phyloP scores from a whole-genome alignment of 2,113 vertebrate species.

The Oplegnathus fasciatus region DNA sequence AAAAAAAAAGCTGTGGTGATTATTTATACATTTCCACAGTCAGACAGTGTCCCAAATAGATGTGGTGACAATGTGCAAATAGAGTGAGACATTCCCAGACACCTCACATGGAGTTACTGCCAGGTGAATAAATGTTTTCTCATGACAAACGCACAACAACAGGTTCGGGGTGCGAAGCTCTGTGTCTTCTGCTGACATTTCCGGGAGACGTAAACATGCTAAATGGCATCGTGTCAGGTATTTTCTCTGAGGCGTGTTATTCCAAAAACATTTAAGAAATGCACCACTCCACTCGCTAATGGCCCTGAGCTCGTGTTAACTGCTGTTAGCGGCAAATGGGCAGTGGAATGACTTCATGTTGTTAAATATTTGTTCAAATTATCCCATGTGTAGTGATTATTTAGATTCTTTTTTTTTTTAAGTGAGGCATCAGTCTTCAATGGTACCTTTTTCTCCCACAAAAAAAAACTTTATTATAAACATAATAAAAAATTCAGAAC shows the following conservation, averaged over 20 bases:
- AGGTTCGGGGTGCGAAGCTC: constrained; percentile 19
- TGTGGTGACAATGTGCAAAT: constrained; percentile 57
- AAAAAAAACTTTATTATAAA: constrained; percentile 54
- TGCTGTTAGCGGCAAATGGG: not conserved
- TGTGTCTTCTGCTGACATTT: constrained; percentile 20
- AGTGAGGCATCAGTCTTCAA: not conserved
- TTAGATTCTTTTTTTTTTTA: not conserved
- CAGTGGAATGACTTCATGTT: constrained; percentile 33
- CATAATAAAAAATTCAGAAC: not conserved
- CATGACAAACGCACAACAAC: constrained; percentile 45
- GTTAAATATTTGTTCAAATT: constrained; percentile 53
- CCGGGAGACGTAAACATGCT: constrained; percentile 8
- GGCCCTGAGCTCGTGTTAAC: not conserved
- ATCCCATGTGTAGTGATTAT: constrained; percentile 22
- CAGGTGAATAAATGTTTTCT: constrained; percentile 63
- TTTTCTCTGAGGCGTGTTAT: constrained; percentile 58
- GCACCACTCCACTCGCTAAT: not conserved
- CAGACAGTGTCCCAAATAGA: constrained; percentile 28
- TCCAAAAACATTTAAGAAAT: constrained; percentile 51
- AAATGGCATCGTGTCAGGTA: constrained; percentile 46
- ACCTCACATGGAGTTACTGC: constrained; percentile 31
- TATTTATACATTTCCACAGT: constrained; percentile 32
- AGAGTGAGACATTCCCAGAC: constrained; percentile 52
- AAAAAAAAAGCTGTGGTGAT: not conserved
- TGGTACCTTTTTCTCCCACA: not conserved